phyloP scores from a whole-genome alignment of 2,113 vertebrate species.

The Psophia crepitans region DNA sequence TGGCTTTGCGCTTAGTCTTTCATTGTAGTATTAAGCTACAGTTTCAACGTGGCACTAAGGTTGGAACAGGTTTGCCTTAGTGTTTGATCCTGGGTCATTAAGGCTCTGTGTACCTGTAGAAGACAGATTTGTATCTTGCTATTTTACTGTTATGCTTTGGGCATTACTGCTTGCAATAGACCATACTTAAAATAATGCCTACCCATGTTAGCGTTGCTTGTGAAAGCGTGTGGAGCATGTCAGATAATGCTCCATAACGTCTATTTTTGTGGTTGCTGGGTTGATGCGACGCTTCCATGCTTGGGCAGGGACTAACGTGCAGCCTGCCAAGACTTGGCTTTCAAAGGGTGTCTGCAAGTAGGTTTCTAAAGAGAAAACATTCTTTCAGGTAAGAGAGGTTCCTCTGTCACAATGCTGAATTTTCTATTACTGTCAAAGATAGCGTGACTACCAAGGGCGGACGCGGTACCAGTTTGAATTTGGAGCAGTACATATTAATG shows the following conservation, averaged over 20 bases:
- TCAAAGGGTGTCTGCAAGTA: not conserved
- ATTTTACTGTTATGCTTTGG: not conserved
- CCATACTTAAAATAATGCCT: rapidly evolving
- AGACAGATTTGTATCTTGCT: not conserved
- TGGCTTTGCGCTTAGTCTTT: not conserved
- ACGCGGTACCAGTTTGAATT: not conserved
- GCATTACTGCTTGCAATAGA: not conserved
- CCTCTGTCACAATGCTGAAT: not conserved
- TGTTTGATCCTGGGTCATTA: not conserved
- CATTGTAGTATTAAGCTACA: not conserved
- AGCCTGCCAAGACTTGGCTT: not conserved
- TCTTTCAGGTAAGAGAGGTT: not conserved
- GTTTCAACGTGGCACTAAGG: not conserved
- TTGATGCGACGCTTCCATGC: not conserved
- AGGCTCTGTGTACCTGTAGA: not conserved
- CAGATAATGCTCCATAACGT: rapidly evolving
- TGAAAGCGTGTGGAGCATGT: not conserved
- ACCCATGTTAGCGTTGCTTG: rapidly evolving
- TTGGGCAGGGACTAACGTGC: too few species aligned
- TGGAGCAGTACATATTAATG: not conserved
- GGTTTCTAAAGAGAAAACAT: not conserved
- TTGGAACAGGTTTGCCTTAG: not conserved
- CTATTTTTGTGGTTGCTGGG: not conserved
- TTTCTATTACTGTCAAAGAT: not conserved
- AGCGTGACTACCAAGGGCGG: not conserved